Evolutionary conservation across 2,888 invertebrate genomes (phyloP), one percentile per base, ranked within the genome.

Genomic region (Trissolcus brochymenae): DNA sequence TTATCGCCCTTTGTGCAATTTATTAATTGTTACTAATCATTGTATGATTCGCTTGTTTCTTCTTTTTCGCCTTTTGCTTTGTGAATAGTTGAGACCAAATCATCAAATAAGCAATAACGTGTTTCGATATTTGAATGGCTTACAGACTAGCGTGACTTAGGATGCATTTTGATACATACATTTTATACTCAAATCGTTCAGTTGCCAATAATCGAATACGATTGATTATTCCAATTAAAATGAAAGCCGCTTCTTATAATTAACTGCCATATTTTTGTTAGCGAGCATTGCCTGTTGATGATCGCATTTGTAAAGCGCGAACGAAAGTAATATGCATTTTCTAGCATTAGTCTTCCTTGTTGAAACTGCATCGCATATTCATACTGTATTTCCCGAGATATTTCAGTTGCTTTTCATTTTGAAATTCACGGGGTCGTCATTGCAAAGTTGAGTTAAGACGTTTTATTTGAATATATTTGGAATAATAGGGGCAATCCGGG

Each of bases 281-380:
- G 61, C 43, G 14, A 65, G 6, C 41, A 46, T 70, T 65, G 72
- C 59, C 68, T 70, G 64, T 68, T 64, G 55, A 59, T 67, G 51
- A 59, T 72, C 29, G 55, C 35, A 43, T 56, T 66, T 70, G 68
- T 68, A 59, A 29, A 51, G 62, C 54, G 59, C 56, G 46, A 51
- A 53, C 67, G 59, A 72, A 74, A 72, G 13, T 43, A 14, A 14
- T 46, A 46, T 16, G 16, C 46, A 16, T 46, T 46, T 46, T 62
- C 17, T 82, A 80, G 81, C 78, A 79, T 85, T 84, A 82, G 85
- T 85, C 85, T 85, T 85, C 84, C 85, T 78, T 80, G 80, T 82
- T 83, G 50, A 70, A 54, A 67, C 11, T 54, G 11, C 51, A 25
- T 14, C 17, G 50, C 35, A n/a, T 40, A 19, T 40, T 51, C 11